These are phyloP conservation scores for Caenorhabditis imperialis DNA, from an alignment of 2,888 invertebrate genomes.

Conservation along the genomic window DNA sequence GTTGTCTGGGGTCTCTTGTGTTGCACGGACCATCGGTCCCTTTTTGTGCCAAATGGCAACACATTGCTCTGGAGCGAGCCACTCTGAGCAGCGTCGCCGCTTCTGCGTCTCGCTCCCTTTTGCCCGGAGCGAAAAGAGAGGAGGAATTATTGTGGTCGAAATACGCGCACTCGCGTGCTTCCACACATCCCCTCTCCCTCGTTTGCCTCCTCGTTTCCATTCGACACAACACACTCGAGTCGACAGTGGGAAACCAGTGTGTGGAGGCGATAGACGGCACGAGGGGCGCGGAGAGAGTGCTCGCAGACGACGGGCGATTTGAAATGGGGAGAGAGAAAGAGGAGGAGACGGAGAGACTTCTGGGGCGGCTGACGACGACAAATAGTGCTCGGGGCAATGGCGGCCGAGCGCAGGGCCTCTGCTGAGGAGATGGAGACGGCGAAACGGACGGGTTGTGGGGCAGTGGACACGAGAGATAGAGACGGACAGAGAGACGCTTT, in stretches of 20 bases:
- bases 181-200: constrained; percentile 18
- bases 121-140: not conserved
- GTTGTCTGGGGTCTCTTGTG: no score
- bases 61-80: no score
- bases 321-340: not conserved
- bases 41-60: no score
- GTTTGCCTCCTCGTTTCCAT: constrained; percentile 2
- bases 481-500: constrained; percentile 16
- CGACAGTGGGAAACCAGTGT: constrained; percentile 3
- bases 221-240: constrained; percentile 36
- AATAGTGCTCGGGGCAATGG: constrained; percentile 35
- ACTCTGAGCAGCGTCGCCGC: not conserved
- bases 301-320: not conserved
- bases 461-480: constrained; percentile 10
- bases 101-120: not conserved
- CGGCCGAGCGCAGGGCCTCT: not conserved
- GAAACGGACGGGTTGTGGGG: constrained; percentile 25
- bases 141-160: constrained; percentile 39
- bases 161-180: constrained; percentile 38
- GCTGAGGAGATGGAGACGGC: constrained; percentile 10
- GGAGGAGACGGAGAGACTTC: not conserved
- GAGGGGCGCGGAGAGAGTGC: constrained; percentile 4
- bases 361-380: constrained; percentile 37
- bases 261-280: not conserved
- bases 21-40: no score